Base-by-base conservation (phyloP, 1,140 invertebrate genomes). In the Diprion similis region DNA sequence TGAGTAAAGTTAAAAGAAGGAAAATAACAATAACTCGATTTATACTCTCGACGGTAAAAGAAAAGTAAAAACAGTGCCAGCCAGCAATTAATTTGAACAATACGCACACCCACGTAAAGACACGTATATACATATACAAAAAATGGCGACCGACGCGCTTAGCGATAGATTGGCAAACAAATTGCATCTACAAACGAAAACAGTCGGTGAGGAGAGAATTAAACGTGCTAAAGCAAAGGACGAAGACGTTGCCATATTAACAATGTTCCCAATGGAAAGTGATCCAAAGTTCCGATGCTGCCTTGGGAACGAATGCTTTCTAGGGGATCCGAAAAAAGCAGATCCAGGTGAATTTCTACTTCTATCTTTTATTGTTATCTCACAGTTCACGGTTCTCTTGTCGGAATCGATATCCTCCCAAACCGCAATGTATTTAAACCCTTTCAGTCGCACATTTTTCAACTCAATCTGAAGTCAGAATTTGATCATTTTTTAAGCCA, bases 171-270 rank as follows among this genome's bases (percentile, higher is more conserved):
- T 95, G 79, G 93, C 94, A 79, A 92, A 90, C 46, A 90, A 91
- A 73, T 85, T 95, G 75, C 90, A 93, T 83, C 89, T 95, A 81
- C 92, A 91, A 72, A 93, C 92, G 48, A 94, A 94, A 86, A 95
- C 91, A 18, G 91, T 94, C 65, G 93, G 93, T 10, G 92, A 93
- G 75, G 93, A 95, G 11, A 89, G 93, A 80, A 94, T 95, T 78
- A 79, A 69, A 78, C 80, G 91, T 82, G 94, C 94, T 15, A 91
- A 92, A 83, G 94, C 95, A 76, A 93, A 92, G 80, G 94, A 95
- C 83, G 95, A 96, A 85, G 95, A 96, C 89, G 91, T 96, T 64
- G 95, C 95, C 65, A 92, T 96, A 80, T 89, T 96, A 75, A 94
- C 94, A 72, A 95, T 95, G 91, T 93, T 96, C 76, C 89, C 91